Evolutionary conservation across 2,888 invertebrate species (phyloP).

Genomic region (Ganaspis brasiliensis): DNA sequence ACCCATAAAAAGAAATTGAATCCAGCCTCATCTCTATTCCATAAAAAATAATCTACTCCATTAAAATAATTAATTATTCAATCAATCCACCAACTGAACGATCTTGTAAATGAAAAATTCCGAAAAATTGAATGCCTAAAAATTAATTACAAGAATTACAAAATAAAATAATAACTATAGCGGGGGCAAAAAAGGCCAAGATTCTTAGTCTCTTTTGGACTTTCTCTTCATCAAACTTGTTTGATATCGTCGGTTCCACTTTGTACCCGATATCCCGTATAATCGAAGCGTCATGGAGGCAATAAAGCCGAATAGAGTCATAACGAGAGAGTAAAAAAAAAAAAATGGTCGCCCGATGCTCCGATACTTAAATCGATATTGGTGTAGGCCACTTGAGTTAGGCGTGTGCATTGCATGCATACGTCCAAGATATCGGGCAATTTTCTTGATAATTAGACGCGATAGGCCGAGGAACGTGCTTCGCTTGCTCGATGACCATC

Average conservation of each 20-base stretch:
- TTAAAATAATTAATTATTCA: no score
- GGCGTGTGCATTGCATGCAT: conserved; percentile 52
- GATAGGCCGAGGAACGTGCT: conserved; percentile 63
- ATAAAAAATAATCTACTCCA: no score
- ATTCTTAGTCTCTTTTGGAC: no score
- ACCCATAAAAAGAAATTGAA: no score
- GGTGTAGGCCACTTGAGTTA: conserved; percentile 46
- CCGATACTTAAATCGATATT: conserved; percentile 43
- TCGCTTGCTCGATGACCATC: conserved; percentile 55
- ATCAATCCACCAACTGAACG: no score
- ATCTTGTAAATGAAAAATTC: no score
- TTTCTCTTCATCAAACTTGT: conserved; percentile 14
- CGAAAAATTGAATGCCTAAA: no score
- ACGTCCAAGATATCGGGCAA: conserved; percentile 63
- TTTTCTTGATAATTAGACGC: conserved; percentile 70
- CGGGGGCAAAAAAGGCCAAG: no score
- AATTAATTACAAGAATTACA: no score
- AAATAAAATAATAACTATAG: no score
- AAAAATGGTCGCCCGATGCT: conserved; percentile 48
- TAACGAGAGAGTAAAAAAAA: conserved; percentile 53
- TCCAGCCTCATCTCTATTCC: no score
- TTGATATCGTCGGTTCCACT: conserved; percentile 24
- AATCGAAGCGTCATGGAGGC: conserved; percentile 40
- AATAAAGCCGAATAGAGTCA: conserved; percentile 58
- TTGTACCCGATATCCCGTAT: background rate